Percentiles rank a stretch among this genome's conserved stretches.
phyloP scores from a whole-genome alignment of 2,797 vertebrate genomes.

The Tiaroga cobitis region DNA sequence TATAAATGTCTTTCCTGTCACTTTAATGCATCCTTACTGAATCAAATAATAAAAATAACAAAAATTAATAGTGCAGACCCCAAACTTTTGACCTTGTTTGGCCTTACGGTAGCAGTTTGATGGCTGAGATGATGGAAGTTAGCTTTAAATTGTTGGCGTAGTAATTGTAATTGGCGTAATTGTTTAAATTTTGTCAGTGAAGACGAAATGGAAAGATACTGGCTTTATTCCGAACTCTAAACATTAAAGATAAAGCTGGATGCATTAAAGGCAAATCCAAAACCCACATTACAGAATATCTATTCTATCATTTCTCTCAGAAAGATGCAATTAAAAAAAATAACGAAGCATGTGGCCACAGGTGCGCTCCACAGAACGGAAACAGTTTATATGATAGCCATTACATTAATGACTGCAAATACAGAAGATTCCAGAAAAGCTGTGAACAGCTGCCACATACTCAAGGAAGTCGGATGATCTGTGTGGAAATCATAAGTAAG shows the following conservation, averaged over 20 bases:
- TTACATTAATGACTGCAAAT: background rate
- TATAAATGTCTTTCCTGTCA: too few relatives aligned
- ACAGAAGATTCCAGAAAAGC: conserved; percentile 1
- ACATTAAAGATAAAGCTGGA: background rate
- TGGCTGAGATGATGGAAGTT: background rate
- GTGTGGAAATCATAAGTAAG: conserved; percentile 3
- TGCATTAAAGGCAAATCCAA: background rate
- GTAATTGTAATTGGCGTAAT: too few relatives aligned
- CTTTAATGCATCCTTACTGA: background rate
- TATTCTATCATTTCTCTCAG: background rate
- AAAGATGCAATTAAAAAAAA: background rate
- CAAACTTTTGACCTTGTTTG: conserved; percentile 1
- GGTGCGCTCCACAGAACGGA: background rate
- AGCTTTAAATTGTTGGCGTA: background rate
- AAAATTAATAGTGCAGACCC: background rate
- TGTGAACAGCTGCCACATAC: conserved; percentile 37
- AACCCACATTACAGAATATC: background rate
- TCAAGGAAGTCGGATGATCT: background rate
- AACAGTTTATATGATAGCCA: background rate
- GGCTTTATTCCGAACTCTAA: background rate
- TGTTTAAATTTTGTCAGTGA: background rate
- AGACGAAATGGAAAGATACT: background rate
- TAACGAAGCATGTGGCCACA: background rate
- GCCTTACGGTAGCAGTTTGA: background rate
- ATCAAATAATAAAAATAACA: too few relatives aligned